Base-by-base conservation (phyloP, 2,888 invertebrate genomes). In the Clistopyga incitator region DNA sequence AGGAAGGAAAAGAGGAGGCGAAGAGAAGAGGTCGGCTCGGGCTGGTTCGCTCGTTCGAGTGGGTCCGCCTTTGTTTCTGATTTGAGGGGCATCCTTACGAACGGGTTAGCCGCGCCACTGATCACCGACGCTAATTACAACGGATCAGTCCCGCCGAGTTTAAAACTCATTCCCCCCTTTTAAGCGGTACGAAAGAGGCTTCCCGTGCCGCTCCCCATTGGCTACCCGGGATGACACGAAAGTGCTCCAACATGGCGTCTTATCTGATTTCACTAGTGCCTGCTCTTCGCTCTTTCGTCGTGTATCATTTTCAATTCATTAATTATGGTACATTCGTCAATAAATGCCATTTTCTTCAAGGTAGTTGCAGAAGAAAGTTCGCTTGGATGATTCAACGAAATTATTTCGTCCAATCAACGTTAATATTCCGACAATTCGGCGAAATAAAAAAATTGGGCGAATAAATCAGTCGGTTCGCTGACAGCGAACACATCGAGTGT, bases 181-280 rank as follows among this genome's bases (percentile, higher is more conserved):
- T 90, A 88, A 90, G 89, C 89, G 88, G 86, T 86, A 89, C 90
- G 86, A 90, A 90, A 90, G 90, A 90, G 92, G 91, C 91, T 92
- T 91, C 92, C 89, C 91, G 88, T 88, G 89, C 87, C 85, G 88
- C 81, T 86, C 88, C 90, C 88, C 90, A 92, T 92, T 92, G 91
- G 92, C 88, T 89, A 89, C 84, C 85, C 87, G 87, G 88, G 91
- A 92, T 92, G 92, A 92, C 92, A 92, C 90, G 89, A 91, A 91
- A 91, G 92, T 92, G 92, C 91, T 89, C 89, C 90, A 92, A 92
- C 91, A 92, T 92, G 92, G 92, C 92, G 92, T 90, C 92, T 91
- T 91, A 92, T 92, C 92, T 91, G 90, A 91, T 92, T 91, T 91
- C 90, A 90, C 85, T 45, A n/a, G 10, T 34, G 50, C 61, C 29